A percentile compares a stretch with the other conserved stretches of the same genome.
phyloP scores from a whole-genome alignment of 2,888 invertebrate species.

The Augochlorella aurata region DNA sequence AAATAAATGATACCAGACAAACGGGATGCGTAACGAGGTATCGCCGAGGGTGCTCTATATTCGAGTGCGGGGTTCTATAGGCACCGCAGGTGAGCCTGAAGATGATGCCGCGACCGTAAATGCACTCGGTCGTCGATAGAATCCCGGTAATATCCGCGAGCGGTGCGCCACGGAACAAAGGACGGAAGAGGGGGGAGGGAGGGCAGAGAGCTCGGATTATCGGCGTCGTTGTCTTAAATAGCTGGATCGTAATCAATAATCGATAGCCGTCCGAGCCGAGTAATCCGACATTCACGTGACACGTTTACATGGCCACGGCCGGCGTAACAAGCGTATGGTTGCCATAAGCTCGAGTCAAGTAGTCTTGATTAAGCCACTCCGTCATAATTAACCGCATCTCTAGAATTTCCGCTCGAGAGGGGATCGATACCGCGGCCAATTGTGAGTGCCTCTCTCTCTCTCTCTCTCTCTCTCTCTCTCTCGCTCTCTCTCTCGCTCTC shows the following conservation, averaged over 20 bases:
- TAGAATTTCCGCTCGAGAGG: constrained; percentile 59
- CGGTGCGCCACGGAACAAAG: not conserved
- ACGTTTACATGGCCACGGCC: constrained; percentile 51
- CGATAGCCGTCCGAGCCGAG: constrained; percentile 44
- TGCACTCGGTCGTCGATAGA: not conserved
- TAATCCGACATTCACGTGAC: constrained; percentile 60
- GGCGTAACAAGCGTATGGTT: constrained; percentile 58
- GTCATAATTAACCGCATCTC: constrained; percentile 69
- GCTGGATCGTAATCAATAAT: constrained; percentile 43
- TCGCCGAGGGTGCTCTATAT: no score
- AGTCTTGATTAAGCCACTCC: constrained; percentile 69
- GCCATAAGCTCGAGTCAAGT: constrained; percentile 65
- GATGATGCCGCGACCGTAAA: no score
- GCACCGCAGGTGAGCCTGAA: no score
- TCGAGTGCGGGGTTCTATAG: no score
- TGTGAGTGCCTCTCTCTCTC: constrained; percentile 9
- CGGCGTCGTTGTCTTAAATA: constrained; percentile 44
- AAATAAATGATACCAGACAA: no score
- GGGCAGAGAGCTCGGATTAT: constrained; percentile 3
- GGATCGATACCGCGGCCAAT: constrained; percentile 39
- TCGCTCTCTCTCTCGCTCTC: no score
- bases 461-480: not conserved
- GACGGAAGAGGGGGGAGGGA: not conserved
- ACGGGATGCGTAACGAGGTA: no score
- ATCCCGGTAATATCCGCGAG: not conserved